Evolutionary conservation across 2,113 vertebrate species (phyloP).

Genomic region (Cygnus atratus): DNA sequence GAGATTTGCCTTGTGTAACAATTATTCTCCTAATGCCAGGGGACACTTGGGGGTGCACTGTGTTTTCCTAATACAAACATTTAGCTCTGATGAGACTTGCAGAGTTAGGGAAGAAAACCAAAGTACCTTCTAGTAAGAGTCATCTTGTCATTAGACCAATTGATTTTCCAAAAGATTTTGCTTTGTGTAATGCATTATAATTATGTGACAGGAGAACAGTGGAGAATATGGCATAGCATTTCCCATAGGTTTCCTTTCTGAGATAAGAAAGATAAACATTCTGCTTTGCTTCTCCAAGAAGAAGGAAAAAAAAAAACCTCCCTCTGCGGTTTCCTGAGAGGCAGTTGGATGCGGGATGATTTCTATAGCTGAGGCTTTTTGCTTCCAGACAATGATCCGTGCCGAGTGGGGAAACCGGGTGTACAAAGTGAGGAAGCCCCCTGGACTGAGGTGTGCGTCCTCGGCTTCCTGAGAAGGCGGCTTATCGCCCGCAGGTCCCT

Average conservation of each 20-base stretch:
- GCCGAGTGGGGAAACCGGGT: slow-evolving; percentile 20
- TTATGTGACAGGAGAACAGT: slow-evolving; percentile 72
- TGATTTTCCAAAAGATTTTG: slow-evolving; percentile 2
- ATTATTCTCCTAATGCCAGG: neutral
- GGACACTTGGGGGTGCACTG: slow-evolving; percentile 50
- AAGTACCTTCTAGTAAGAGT: neutral
- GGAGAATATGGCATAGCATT: slow-evolving; percentile 67
- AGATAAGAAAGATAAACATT: slow-evolving; percentile 79
- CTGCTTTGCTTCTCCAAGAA: neutral
- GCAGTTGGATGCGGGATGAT: slow-evolving; percentile 29
- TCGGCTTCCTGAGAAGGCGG: slow-evolving; percentile 47
- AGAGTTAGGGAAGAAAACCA: slow-evolving; percentile 33
- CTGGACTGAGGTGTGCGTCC: slow-evolving; percentile 9
- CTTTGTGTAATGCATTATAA: slow-evolving; percentile 68
- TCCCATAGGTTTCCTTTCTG: slow-evolving; percentile 79
- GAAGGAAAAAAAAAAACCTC: neutral
- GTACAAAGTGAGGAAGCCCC: slow-evolving; percentile 77
- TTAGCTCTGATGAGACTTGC: slow-evolving; percentile 37
- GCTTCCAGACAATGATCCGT: slow-evolving; percentile 58
- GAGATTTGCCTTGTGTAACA: slow-evolving; percentile 43
- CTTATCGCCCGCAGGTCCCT: slow-evolving; percentile 24
- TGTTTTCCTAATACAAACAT: slow-evolving; percentile 58
- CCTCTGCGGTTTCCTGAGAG: slow-evolving; percentile 56
- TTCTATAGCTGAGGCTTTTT: slow-evolving; percentile 29
- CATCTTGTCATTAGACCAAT: neutral